Evolutionary conservation across 2,797 vertebrate genomes (phyloP), one percentile per base, ranked within the genome.

Genomic region (Gymnoscopelus braueri): DNA sequence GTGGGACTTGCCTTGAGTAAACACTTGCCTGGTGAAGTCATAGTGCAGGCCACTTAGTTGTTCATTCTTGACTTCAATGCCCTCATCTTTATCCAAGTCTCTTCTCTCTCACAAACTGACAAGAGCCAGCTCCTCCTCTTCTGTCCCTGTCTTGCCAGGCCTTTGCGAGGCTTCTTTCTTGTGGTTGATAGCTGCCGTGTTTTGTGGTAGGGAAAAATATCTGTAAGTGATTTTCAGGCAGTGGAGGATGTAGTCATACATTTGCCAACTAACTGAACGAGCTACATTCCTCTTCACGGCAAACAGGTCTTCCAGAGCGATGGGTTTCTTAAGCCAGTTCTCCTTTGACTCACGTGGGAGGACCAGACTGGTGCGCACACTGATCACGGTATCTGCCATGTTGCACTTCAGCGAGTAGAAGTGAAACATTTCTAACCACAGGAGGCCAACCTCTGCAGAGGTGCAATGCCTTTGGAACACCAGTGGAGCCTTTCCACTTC

Each of bases 271-370:
- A 89, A 98, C 80, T 0, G 96, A 94, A 80, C 96, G 96, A 72
- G 97, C 96, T 82, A 98, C 96, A 60, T 98, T 98, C 82, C 97
- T 95, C 91, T 95, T 98, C 56, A 95, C 91, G n/a, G 96, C 94
- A 83, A 97, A 98, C 0, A 97, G 97, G 88, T 98, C 97, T 98
- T 98, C 97, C 57, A 98, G 90, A 79, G 96, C 96, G 63, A 98
- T 96, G 78, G 96, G 95, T 69, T 97, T 98, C 90, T 97, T 98
- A 26, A 96, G 96, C 97, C 97, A 98, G 84, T 98, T 5, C 32
- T 6, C 96, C 91, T 98, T 98, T 44, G 92, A 92, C 81, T 98
- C 97, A 47, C 97, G 90, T 65, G 95, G 95, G 63, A 97, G 82
- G 12, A 90, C 80, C 64, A 93, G 88, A 70, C 89, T 93, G 65